Evolutionary conservation across 2,888 invertebrate species (phyloP).

Genomic region (Gerosis bhagava): DNA sequence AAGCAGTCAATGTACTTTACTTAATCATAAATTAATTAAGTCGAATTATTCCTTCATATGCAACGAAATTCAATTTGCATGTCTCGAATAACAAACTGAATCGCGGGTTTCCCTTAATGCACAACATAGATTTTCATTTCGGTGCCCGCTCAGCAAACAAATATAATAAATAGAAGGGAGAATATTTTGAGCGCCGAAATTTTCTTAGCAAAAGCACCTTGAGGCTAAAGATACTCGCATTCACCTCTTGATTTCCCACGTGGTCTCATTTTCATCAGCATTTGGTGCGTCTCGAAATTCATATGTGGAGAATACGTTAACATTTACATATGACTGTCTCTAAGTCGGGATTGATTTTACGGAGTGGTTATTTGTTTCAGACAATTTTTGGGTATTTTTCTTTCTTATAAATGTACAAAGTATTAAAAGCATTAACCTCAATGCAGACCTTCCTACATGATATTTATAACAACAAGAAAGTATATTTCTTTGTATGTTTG

Average conservation of each 20-base stretch:
- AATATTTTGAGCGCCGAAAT: slow-evolving; percentile 17
- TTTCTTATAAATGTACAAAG: too few species aligned
- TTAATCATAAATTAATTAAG: too few species aligned
- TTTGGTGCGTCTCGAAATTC: slow-evolving; percentile 16
- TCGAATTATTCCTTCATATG: too few species aligned
- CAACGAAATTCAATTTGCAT: too few species aligned
- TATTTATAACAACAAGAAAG: too few species aligned
- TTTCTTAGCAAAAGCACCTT: slow-evolving; percentile 23
- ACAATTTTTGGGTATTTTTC: slow-evolving; percentile 1
- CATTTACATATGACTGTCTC: slow-evolving; percentile 7
- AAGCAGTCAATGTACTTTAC: too few species aligned
- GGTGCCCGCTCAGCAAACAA: neutral
- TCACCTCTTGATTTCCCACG: slow-evolving; percentile 37
- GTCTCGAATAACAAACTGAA: neutral
- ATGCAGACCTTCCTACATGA: too few species aligned
- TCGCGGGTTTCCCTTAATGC: neutral
- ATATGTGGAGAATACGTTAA: slow-evolving; percentile 11
- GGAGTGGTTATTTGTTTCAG: slow-evolving; percentile 8
- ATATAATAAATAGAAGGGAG: slow-evolving; percentile 10
- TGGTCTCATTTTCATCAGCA: slow-evolving; percentile 35
- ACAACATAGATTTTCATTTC: slow-evolving; percentile 6
- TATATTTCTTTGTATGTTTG: too few species aligned
- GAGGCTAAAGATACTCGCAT: slow-evolving; percentile 13
- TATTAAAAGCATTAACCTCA: too few species aligned
- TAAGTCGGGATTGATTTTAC: slow-evolving; percentile 10